These are phyloP conservation scores for Cheilosia scutellata DNA, from an alignment of 2,888 invertebrate genomes.

Conservation along the genomic window DNA sequence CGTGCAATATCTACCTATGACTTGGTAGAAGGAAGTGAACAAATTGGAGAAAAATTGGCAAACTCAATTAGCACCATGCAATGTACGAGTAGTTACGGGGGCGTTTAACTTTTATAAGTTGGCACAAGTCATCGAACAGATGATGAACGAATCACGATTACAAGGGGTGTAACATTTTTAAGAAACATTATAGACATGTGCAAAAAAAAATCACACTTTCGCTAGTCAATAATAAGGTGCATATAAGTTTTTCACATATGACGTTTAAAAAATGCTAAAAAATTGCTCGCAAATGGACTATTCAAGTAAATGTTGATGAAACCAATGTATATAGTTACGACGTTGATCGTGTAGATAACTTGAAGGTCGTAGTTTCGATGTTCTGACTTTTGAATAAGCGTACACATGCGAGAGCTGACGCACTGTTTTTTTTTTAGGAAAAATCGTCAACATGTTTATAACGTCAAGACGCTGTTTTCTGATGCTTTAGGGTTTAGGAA, in stretches of 20 bases:
- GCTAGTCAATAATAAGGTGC: neutral
- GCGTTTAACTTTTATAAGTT: neutral
- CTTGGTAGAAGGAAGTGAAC: constrained; percentile 28
- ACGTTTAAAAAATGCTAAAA: no score
- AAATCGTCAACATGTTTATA: no score
- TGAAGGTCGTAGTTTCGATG: no score
- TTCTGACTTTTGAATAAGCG: no score
- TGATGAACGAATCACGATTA: constrained; percentile 20
- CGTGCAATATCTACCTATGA: neutral
- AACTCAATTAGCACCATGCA: constrained; percentile 29
- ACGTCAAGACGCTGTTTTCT: no score
- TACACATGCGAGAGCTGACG: no score
- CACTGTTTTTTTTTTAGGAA: no score
- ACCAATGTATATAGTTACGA: no score
- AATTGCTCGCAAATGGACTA: no score
- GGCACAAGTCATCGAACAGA: constrained; percentile 22
- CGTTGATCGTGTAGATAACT: no score
- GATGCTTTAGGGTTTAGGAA: no score
- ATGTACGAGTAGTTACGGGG: neutral
- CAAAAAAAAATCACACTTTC: constrained; percentile 37
- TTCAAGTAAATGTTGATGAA: no score
- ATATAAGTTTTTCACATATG: neutral
- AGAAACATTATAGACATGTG: neutral
- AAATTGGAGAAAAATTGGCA: constrained; percentile 31
- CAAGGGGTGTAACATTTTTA: neutral